Evolutionary conservation across 1,140 invertebrate genomes (phyloP), one percentile per base, ranked within the genome.

Genomic region (Caenorhabditis briggsae): DNA sequence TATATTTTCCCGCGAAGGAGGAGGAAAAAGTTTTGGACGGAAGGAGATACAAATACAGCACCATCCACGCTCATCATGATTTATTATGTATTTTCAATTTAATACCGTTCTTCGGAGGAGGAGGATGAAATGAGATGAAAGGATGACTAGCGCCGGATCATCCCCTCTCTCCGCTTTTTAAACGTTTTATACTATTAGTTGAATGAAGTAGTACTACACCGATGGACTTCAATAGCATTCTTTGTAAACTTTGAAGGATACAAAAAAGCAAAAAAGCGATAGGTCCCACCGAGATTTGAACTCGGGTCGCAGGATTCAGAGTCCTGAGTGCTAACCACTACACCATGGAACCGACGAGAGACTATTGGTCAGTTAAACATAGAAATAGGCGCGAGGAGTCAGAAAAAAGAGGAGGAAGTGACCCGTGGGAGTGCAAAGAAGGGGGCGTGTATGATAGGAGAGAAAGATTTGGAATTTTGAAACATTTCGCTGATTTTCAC

Each of bases 231-330:
- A 5, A 33, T 33, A 8, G 16, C 56, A 16, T 58, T 58, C 7
- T 58, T 18, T 7, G 11, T 58, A 18, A 18, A 7, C 7, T 58
- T 58, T 18, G n/a, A 58, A 58, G 18, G 14, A 7, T 58, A 8
- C 9, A 70, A 70, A 78, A 78, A 78, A 46, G 12, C 11, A 23
- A 23, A 50, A 78, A 78, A 78, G 16, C 70, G 70, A 78, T 78
- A 78, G 70, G 70, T 78, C 70, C 70, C 70, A 78, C 70, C 70
- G 88, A 90, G 89, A 91, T 90, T 90, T 89, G 88, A 91, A 91
- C 89, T 90, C 89, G 87, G 87, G 88, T 91, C 86, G 89, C 89
- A 90, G 90, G 90, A 91, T 92, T 90, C 89, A 89, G 87, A 89
- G 89, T 90, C 87, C 91, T 90, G 88, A 90, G 91, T 91, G 90